Conservation (phyloP, 2,113 vertebrate genomes). For the Cranoglanis bouderius region DNA sequence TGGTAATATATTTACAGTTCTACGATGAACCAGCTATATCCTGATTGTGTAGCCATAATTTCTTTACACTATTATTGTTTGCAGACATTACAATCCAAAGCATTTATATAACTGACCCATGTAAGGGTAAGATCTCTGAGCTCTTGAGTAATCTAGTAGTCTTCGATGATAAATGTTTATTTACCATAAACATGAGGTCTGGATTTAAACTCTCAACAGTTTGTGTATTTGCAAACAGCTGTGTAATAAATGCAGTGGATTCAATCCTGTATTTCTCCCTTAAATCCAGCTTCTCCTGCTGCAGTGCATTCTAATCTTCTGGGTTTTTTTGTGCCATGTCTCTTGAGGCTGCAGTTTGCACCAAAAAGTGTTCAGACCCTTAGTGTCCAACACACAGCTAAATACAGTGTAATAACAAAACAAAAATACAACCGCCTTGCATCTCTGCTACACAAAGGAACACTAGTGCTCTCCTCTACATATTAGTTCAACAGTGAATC, state of each 20-base stretch:
- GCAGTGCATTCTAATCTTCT: constrained; percentile 27
- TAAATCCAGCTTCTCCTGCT: constrained; percentile 6
- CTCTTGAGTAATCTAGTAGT: neutral
- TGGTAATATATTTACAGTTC: neutral
- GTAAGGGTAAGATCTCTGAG: neutral
- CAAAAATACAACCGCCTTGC: neutral
- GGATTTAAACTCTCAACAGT: neutral
- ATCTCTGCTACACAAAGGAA: neutral
- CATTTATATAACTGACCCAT: neutral
- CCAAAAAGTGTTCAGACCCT: constrained; percentile 26
- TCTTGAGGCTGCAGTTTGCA: constrained; percentile 40
- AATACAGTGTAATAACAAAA: neutral
- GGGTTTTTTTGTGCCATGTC: neutral
- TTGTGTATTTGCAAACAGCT: neutral
- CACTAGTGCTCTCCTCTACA: neutral
- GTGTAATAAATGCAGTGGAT: neutral
- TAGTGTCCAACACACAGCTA: constrained; percentile 12
- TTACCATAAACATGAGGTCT: neutral
- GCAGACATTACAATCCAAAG: neutral
- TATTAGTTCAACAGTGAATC: neutral
- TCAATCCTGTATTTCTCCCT: neutral
- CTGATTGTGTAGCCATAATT: neutral
- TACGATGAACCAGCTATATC: neutral
- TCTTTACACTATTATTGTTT: constrained; percentile 16
- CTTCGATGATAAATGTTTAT: neutral